phyloP scores from a whole-genome alignment of 2,113 vertebrate genomes.

The Tragulus kanchil region DNA sequence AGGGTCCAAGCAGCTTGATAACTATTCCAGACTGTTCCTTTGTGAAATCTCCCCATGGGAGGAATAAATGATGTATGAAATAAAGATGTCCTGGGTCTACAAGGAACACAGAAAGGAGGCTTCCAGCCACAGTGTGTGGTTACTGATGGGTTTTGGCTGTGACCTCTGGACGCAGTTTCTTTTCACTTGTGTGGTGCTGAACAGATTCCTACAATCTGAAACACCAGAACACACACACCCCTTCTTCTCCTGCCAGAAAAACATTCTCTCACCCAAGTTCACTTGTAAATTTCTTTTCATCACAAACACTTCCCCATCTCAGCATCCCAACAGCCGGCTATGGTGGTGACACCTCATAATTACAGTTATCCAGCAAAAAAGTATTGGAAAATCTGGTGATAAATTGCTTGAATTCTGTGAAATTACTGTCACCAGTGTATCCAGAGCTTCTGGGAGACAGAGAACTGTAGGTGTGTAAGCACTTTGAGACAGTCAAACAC shows the following conservation, averaged over 20 bases:
- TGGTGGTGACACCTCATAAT: constrained; percentile 35
- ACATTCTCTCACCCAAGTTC: constrained; percentile 59
- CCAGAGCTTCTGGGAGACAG: constrained; percentile 37
- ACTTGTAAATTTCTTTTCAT: constrained; percentile 54
- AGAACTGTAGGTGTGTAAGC: constrained; percentile 35
- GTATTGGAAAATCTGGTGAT: constrained; percentile 68
- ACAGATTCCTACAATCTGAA: neutral
- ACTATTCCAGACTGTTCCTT: constrained; percentile 45
- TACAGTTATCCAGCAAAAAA: constrained; percentile 57
- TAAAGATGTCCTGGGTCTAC: constrained; percentile 60
- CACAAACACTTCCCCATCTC: constrained; percentile 56
- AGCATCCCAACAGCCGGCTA: neutral
- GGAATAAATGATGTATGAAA: constrained; percentile 79
- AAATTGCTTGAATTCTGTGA: constrained; percentile 69
- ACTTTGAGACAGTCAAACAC: neutral
- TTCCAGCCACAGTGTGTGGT: constrained; percentile 64
- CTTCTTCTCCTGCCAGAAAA: constrained; percentile 56
- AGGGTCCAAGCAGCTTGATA: neutral
- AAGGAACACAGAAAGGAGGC: constrained; percentile 58
- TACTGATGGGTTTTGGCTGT: constrained; percentile 73
- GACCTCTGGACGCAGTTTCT: constrained; percentile 71
- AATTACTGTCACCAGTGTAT: constrained; percentile 55
- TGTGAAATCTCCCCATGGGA: constrained; percentile 61
- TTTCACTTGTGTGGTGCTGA: constrained; percentile 54
- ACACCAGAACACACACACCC: constrained; percentile 26